A percentile compares a stretch with the other conserved stretches of the same genome.
phyloP scores from a whole-genome alignment of 2,113 vertebrate genomes.

The Brachyistius frenatus region DNA sequence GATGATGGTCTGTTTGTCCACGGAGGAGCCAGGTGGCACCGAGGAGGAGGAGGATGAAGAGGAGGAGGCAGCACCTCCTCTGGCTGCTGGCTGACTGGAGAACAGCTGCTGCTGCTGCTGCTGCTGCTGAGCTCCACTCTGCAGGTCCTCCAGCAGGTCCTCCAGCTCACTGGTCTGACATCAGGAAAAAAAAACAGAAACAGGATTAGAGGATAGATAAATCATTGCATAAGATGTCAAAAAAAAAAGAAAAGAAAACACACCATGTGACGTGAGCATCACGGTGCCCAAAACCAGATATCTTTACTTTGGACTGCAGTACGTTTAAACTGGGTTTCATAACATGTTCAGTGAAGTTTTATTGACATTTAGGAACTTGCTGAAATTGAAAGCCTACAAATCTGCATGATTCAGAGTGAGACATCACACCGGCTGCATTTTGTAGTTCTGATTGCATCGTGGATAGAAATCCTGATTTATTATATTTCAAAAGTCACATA shows the following conservation, averaged over 20 bases:
- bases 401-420: too few species aligned
- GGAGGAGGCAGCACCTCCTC: slow-evolving; percentile 78
- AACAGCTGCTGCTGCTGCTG: slow-evolving; percentile 91
- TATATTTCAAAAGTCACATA: too few species aligned
- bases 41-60: slow-evolving; percentile 69
- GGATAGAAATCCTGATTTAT: too few species aligned
- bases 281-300: too few species aligned
- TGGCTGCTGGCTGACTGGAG: slow-evolving; percentile 36
- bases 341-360: too few species aligned
- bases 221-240: not conserved
- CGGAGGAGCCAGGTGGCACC: slow-evolving; percentile 75
- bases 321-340: too few species aligned
- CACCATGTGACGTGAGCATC: too few species aligned
- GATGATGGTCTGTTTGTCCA: slow-evolving; percentile 97
- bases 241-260: not conserved
- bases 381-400: too few species aligned
- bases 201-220: not conserved
- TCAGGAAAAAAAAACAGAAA: not conserved
- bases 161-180: slow-evolving; percentile 92
- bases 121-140: slow-evolving; percentile 90
- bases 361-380: too few species aligned
- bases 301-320: too few species aligned
- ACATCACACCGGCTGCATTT: too few species aligned
- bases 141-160: slow-evolving; percentile 95
- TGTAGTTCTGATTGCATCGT: too few species aligned